Conservation (phyloP, 2,113 vertebrate species). For the Orcinus orca region DNA sequence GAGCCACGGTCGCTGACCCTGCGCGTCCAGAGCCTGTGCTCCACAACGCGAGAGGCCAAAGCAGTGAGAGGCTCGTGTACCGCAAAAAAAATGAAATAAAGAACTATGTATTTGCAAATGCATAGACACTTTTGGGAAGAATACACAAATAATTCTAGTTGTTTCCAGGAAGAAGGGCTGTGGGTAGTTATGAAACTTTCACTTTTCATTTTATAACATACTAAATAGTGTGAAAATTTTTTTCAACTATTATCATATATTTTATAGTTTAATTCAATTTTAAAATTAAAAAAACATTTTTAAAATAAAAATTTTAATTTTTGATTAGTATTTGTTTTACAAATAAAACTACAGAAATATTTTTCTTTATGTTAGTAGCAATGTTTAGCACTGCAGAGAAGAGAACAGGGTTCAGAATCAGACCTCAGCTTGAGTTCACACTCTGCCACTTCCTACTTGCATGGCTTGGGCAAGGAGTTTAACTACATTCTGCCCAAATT, state of each 20-base stretch:
- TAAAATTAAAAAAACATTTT: neutral
- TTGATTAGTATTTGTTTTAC: neutral
- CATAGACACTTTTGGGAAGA: neutral
- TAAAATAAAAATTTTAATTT: neutral
- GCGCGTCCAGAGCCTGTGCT: too few species aligned
- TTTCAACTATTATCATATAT: neutral
- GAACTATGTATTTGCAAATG: neutral
- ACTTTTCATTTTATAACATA: neutral
- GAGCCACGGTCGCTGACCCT: too few species aligned
- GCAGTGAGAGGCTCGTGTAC: too few species aligned
- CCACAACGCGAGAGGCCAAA: too few species aligned
- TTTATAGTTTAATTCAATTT: slow-evolving; percentile 5
- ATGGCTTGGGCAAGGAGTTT: neutral
- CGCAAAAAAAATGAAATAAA: neutral
- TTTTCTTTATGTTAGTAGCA: neutral
- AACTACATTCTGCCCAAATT: neutral
- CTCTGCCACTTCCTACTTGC: neutral
- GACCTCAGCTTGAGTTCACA: neutral
- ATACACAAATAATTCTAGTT: neutral
- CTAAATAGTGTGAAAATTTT: neutral
- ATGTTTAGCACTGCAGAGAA: neutral
- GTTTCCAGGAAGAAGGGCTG: neutral
- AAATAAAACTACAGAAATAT: neutral
- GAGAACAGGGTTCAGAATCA: neutral
- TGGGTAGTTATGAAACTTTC: neutral